Evolutionary conservation across 2,797 vertebrate genomes (phyloP).

Genomic region (Myotis myotis): DNA sequence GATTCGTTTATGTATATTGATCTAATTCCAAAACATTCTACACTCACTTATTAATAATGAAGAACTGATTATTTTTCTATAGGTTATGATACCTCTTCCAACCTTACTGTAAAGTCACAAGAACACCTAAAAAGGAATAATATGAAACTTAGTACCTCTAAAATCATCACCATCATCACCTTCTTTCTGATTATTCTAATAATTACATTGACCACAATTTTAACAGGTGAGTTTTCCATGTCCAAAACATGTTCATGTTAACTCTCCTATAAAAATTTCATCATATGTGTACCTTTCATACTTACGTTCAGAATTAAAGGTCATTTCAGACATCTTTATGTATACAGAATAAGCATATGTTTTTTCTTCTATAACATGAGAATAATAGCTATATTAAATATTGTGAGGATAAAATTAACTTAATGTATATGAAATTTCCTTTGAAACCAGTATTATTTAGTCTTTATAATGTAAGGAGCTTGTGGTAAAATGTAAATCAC

Average conservation of each 20-base stretch:
- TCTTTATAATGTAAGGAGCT: not conserved
- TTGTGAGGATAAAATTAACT: not conserved
- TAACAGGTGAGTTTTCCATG: conserved; percentile 1
- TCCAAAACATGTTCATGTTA: not conserved
- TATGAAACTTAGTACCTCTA: not conserved
- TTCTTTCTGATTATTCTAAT: not conserved
- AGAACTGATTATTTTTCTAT: not conserved
- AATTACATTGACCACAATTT: not conserved
- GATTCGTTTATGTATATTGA: not conserved
- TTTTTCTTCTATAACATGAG: not conserved
- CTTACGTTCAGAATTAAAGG: not conserved
- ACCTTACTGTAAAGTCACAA: not conserved
- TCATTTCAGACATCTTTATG: not conserved
- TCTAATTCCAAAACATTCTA: not conserved
- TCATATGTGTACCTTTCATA: not conserved
- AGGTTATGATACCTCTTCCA: not conserved
- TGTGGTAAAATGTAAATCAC: not conserved
- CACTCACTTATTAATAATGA: not conserved
- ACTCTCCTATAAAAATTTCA: not conserved
- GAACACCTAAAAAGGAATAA: not conserved
- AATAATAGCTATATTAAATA: not conserved
- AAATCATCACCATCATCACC: not conserved
- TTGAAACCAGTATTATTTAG: not conserved
- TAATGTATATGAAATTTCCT: not conserved
- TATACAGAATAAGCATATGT: not conserved